Conservation (phyloP, 1,140 invertebrate species). For the Temnothorax longispinosus region DNA sequence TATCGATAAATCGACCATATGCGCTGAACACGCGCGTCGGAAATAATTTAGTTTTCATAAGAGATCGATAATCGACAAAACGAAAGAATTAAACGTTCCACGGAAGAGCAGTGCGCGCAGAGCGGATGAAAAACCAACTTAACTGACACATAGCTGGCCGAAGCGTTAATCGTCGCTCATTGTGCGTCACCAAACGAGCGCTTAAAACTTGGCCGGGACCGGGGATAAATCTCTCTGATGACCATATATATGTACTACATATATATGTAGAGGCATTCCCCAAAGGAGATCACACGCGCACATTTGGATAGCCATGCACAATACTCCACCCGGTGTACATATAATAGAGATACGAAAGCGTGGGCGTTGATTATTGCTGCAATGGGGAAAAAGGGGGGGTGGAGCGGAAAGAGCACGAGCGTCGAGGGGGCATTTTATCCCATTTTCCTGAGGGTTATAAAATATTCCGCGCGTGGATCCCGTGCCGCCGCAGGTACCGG, state of each 20-base stretch:
- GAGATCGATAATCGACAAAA: conserved; percentile 1
- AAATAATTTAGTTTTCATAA: conserved; percentile 35
- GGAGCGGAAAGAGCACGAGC: conserved; percentile 58
- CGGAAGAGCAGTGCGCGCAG: background rate
- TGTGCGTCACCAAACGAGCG: conserved; percentile 62
- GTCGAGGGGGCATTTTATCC: conserved; percentile 66
- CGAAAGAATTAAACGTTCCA: conserved; percentile 24
- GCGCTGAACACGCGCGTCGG: background rate
- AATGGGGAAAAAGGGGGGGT: conserved; percentile 56
- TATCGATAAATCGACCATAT: background rate
- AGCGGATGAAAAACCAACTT: conserved; percentile 34
- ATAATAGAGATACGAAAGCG: conserved; percentile 69
- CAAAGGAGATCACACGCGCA: conserved; percentile 8
- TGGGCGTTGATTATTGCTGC: conserved; percentile 79
- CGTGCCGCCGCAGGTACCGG: conserved; percentile 25
- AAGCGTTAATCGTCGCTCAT: conserved; percentile 74
- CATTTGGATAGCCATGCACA: conserved; percentile 17
- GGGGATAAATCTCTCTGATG: conserved; percentile 53
- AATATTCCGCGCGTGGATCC: conserved; percentile 66
- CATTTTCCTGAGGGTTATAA: conserved; percentile 76
- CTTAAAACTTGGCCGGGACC: conserved; percentile 50
- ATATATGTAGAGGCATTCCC: background rate
- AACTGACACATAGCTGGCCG: conserved; percentile 57
- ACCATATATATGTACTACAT: conserved; percentile 15
- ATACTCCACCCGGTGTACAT: conserved; percentile 44